These are phyloP conservation scores for Drosophila rubida DNA, from an alignment of 2,888 invertebrate species.

Conservation along the genomic window DNA sequence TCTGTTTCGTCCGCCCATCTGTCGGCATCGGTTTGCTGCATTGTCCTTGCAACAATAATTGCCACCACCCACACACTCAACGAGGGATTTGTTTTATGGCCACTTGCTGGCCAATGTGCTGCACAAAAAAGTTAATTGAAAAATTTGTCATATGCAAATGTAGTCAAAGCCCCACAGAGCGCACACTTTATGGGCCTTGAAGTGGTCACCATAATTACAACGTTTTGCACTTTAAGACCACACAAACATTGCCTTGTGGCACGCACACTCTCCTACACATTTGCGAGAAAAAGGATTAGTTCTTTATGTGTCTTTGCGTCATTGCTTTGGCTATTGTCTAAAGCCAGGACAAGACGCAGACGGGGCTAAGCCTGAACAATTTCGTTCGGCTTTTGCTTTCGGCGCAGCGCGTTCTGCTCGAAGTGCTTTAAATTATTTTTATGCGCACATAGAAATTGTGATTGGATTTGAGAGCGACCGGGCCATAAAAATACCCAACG, in stretches of 20 bases:
- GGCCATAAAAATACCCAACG: slow-evolving; percentile 55
- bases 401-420: slow-evolving; percentile 39
- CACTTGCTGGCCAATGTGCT: slow-evolving; percentile 20
- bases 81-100: slow-evolving; percentile 45
- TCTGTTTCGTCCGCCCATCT: slow-evolving; percentile 3
- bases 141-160: slow-evolving; percentile 72
- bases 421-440: slow-evolving; percentile 65
- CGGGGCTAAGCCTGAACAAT: slow-evolving; percentile 48
- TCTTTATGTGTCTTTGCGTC: slow-evolving; percentile 20
- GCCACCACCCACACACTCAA: slow-evolving; percentile 12
- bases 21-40: slow-evolving; percentile 10
- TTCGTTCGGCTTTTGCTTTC: slow-evolving; percentile 26
- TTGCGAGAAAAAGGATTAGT: slow-evolving; percentile 26
- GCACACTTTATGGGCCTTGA: slow-evolving; percentile 10
- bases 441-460: slow-evolving; percentile 57
- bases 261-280: neutral
- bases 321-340: slow-evolving; percentile 24
- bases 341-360: neutral
- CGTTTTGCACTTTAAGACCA: slow-evolving; percentile 16
- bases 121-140: slow-evolving; percentile 56
- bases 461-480: slow-evolving; percentile 47
- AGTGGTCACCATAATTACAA: slow-evolving; percentile 20
- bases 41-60: slow-evolving; percentile 30
- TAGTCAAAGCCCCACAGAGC: neutral
- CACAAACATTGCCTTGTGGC: too few species aligned